Evolutionary conservation across 2,888 invertebrate species (phyloP).

Genomic region (Limnephilus rhombicus): DNA sequence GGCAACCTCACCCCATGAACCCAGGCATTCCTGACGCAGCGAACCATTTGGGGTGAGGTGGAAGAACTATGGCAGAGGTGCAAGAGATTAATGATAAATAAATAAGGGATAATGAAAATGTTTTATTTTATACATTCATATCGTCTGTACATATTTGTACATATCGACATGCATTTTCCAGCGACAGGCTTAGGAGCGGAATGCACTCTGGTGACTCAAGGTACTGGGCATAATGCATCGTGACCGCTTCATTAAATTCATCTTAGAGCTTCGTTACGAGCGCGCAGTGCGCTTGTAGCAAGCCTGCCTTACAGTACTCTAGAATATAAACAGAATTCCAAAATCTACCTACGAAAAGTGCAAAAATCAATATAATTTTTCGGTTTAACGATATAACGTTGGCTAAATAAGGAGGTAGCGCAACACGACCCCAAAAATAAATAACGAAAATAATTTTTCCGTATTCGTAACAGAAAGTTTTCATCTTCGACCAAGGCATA

Average conservation of each 20-base stretch:
- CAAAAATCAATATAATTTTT: neutral
- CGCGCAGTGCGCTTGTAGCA: neutral
- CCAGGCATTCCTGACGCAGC: too few species aligned
- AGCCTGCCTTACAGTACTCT: neutral
- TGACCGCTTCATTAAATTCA: neutral
- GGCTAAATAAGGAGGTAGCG: too few species aligned
- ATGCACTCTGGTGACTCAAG: neutral
- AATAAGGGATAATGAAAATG: neutral
- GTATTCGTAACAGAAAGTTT: neutral
- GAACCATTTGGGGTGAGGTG: too few species aligned
- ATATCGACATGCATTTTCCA: neutral
- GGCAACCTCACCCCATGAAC: too few species aligned
- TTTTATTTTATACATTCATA: neutral
- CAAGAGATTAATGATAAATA: neutral
- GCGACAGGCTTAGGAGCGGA: neutral
- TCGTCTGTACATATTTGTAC: neutral
- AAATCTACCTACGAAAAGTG: neutral
- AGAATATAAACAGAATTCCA: neutral
- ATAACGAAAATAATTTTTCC: too few species aligned
- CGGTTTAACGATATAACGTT: too few species aligned
- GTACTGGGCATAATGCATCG: neutral
- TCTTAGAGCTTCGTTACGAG: neutral
- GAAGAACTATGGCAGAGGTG: neutral
- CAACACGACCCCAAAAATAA: too few species aligned
- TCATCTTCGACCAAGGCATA: too few species aligned